Evolutionary conservation across 2,797 vertebrate species (phyloP).

Genomic region (Rhinophrynus dorsalis): DNA sequence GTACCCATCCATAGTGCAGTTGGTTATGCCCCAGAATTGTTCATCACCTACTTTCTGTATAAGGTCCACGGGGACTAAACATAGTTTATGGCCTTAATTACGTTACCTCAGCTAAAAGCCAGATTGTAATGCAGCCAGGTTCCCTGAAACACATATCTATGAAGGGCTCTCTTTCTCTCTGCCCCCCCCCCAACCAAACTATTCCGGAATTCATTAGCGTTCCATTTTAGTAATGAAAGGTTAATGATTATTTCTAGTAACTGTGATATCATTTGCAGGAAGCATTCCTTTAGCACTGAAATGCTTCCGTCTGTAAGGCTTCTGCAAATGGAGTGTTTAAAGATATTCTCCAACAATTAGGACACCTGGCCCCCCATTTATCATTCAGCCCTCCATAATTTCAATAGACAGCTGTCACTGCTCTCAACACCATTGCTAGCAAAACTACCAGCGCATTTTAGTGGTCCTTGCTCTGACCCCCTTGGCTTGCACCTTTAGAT

Average conservation of each 20-base stretch:
- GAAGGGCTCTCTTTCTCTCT: slow-evolving; percentile 10
- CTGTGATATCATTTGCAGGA: slow-evolving; percentile 59
- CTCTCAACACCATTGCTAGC: slow-evolving; percentile 74
- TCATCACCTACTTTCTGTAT: no score
- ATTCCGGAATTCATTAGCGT: slow-evolving; percentile 14
- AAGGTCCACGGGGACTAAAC: no score
- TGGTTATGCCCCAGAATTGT: no score
- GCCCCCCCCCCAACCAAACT: slow-evolving; percentile 41
- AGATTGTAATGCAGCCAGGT: slow-evolving; percentile 12
- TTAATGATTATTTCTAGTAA: slow-evolving; percentile 58
- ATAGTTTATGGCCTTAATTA: no score
- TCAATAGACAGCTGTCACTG: slow-evolving; percentile 81
- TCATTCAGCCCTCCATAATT: slow-evolving; percentile 69
- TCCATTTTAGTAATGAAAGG: slow-evolving; percentile 41
- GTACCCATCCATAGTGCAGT: no score
- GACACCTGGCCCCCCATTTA: slow-evolving; percentile 84
- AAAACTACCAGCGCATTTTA: slow-evolving; percentile 66
- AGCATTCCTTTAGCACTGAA: slow-evolving; percentile 70
- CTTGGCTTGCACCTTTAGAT: slow-evolving; percentile 61
- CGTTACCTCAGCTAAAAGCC: slow-evolving; percentile 6
- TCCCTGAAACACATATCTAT: slow-evolving; percentile 9
- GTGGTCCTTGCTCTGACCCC: slow-evolving; percentile 67
- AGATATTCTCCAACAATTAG: slow-evolving; percentile 55
- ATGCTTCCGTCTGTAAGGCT: slow-evolving; percentile 60
- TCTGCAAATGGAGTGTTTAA: slow-evolving; percentile 38